Evolutionary conservation across 2,888 invertebrate genomes (phyloP), one percentile per base, ranked within the genome.

Genomic region (Catotricha subobsoleta): DNA sequence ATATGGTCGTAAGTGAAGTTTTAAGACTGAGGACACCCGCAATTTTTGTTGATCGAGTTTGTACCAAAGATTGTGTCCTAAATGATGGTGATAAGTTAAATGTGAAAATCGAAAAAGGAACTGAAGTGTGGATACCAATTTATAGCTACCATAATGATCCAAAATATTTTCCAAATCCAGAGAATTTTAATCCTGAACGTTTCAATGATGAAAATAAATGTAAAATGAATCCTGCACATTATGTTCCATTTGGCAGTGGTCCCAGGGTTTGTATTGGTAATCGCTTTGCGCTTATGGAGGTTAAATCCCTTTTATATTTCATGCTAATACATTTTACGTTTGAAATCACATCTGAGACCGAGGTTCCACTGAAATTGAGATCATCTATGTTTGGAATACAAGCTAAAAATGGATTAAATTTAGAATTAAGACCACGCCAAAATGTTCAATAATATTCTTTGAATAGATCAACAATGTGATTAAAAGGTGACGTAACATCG

Each of bases 101-200:
- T 20, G 23, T 36, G 4, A 8, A 31, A 19, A 35, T 35, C 20
- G 29, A 31, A 8, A 33, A 40, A 25, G 33, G 40, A 3, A 19
- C 21, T 46, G 46, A 31, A 42, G 42, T 18, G 0, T 49, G 50
- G 39, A 44, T 66, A 16, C 59, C 65, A 0, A 48, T 57, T 2
- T 51, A 50, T 27, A 54, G 51, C 0, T 42, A 65, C 3, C 65
- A 66, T 3, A 47, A 47, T 2, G 62, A 65, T 44, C 50, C 56
- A 0, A 44, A 57, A 2, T 50, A 56, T 41, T 64, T 53, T 43
- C 47, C 56, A 0, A 51, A 65, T 15, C 64, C 65, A 0, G 49
- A 55, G 0, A 54, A 51, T 27, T 66, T 66, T 42, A 48, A 60
- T 42, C 65, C 65, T 0, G 60, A 64, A 2, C 50, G 65, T 10